phyloP scores from a whole-genome alignment of 2,113 vertebrate species.

The Corythoichthys haematopterus region DNA sequence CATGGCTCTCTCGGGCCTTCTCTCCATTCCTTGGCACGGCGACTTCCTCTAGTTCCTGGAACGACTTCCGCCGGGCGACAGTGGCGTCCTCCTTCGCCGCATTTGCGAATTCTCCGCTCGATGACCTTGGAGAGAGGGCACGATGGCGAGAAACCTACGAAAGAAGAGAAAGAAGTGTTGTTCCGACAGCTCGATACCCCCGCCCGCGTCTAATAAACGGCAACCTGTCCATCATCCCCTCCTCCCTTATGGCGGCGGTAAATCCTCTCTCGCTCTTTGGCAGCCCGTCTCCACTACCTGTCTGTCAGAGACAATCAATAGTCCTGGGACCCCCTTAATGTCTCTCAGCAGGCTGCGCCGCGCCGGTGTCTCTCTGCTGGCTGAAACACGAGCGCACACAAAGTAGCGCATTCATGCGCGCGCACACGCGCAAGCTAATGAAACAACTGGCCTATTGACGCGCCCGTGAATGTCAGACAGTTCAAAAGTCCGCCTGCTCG shows the following conservation, averaged over 20 bases:
- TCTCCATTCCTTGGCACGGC: slow-evolving; percentile 4
- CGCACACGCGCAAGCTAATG: slow-evolving; percentile 27
- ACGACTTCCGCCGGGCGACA: slow-evolving; percentile 25
- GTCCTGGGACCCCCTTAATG: slow-evolving; percentile 49
- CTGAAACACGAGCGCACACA: slow-evolving; percentile 21
- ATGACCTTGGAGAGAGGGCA: slow-evolving; percentile 52
- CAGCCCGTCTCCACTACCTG: slow-evolving; percentile 25
- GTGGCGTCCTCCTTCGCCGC: background rate
- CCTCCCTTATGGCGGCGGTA: slow-evolving; percentile 14
- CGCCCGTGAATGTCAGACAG: slow-evolving; percentile 48
- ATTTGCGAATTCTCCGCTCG: background rate
- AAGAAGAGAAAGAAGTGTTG: slow-evolving; percentile 18
- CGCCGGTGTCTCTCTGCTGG: slow-evolving; percentile 7
- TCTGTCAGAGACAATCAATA: slow-evolving; percentile 54
- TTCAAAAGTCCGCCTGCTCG: slow-evolving; percentile 34
- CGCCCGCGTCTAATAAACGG: background rate
- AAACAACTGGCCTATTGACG: slow-evolving; percentile 65
- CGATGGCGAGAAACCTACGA: slow-evolving; percentile 28
- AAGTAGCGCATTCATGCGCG: slow-evolving; percentile 5
- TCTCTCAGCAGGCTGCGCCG: slow-evolving; percentile 33
- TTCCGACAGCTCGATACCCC: background rate
- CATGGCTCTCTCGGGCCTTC: slow-evolving; percentile 1
- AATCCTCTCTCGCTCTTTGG: background rate
- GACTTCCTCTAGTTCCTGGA: slow-evolving; percentile 9
- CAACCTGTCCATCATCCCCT: background rate